These are phyloP conservation scores for Pogonus chalceus DNA, from an alignment of 1,140 invertebrate genomes.

Conservation along the genomic window DNA sequence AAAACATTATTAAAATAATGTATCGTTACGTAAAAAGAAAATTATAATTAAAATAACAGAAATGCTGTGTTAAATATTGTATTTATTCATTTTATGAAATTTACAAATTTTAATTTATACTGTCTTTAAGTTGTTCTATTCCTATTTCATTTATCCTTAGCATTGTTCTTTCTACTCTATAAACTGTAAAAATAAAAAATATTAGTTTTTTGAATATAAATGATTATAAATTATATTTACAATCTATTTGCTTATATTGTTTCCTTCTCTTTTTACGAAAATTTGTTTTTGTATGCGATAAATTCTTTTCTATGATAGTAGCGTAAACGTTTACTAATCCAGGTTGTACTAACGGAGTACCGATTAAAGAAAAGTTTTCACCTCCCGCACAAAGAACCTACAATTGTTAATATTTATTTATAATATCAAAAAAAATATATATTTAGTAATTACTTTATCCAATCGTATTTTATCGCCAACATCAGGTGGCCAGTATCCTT, in stretches of 20 bases:
- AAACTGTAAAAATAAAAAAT: slow-evolving; percentile 39
- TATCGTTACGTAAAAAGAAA: background rate
- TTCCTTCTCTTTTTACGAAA: slow-evolving; percentile 67
- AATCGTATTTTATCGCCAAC: slow-evolving; percentile 72
- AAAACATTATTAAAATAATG: background rate
- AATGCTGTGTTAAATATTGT: background rate
- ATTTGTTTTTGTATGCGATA: slow-evolving; percentile 70
- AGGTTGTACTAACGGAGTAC: slow-evolving; percentile 66
- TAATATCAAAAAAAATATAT: background rate
- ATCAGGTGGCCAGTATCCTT: slow-evolving; percentile 74
- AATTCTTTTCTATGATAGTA: slow-evolving; percentile 81
- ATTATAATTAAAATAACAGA: background rate
- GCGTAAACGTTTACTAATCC: slow-evolving; percentile 68
- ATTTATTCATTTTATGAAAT: background rate
- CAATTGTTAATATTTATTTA: slow-evolving; percentile 14
- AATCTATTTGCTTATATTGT: slow-evolving; percentile 65
- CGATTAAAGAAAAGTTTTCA: slow-evolving; percentile 78
- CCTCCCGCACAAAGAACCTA: slow-evolving; percentile 67
- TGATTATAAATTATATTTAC: slow-evolving; percentile 36
- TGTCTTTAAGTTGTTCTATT: slow-evolving; percentile 23
- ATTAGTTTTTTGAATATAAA: slow-evolving; percentile 9
- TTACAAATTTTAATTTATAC: background rate
- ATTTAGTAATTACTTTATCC: slow-evolving; percentile 58
- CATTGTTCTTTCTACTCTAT: slow-evolving; percentile 57
- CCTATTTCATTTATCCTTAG: slow-evolving; percentile 62